Base-by-base conservation (phyloP, 2,888 invertebrate genomes). In the Portevinia maculata region DNA sequence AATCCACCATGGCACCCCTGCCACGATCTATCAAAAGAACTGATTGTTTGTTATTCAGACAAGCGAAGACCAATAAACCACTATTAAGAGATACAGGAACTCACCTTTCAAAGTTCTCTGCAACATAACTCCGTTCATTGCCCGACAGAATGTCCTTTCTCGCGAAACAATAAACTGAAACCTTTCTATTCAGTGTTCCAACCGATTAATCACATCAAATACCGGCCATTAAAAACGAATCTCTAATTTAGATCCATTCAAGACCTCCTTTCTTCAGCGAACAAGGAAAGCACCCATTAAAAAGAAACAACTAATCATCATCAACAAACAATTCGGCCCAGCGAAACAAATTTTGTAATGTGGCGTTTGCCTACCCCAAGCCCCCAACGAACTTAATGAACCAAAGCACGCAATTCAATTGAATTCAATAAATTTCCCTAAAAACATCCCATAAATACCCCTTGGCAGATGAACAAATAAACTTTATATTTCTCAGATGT, bases 381-480 rank as follows among this genome's bases (percentile, higher is more conserved):
- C 50, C 41, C 24, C 11, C 24, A n/a, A 11, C 55, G 1, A 79
- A 71, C 34, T 83, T 71, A 83, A 78, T 83, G 83, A 67, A 34
- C 71, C 83, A 83, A 78, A 83, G 83, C 83, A 65, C 55, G 71
- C 79, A 74, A 62, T 74, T 60, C 73, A 76, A 70, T 60, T 78
- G 71, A 73, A 73, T 67, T 78, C 78, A 50, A 78, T 73, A 83
- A 78, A 83, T 78, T 71, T 67, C 67, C 50, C 59, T 21, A 52
- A 65, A 55, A 71, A 60, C 57, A 60, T 73, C 83, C 48, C 78
- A 73, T 78, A 78, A 78, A 83, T 73, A 62, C 59, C 67, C 65
- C 50, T 50, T 55, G 83, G 21, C 78, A 71, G 46, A 67, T 67
- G 78, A 78, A 73, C 83, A 78, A 78, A 83, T 78, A 67, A 78